Conservation (phyloP, 2,888 invertebrate genomes). For the Lepidochrysops patricia region DNA sequence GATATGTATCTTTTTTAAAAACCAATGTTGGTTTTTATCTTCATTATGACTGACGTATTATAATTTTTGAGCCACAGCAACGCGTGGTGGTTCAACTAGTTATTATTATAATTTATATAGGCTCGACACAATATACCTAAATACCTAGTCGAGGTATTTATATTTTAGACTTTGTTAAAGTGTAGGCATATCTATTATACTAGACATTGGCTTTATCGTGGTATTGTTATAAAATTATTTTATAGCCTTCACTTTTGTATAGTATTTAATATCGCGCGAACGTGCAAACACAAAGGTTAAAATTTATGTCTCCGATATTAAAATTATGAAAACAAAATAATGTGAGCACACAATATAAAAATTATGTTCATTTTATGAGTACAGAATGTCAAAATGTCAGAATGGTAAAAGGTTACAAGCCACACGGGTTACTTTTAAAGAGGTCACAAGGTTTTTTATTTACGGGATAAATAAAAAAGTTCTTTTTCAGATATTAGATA, state of each 20-base stretch:
- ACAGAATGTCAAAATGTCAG: neutral
- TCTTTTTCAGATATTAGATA: no score
- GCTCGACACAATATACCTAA: no score
- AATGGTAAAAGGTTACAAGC: neutral
- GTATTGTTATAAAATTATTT: neutral
- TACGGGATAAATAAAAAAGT: neutral
- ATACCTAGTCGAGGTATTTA: no score
- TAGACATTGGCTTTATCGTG: no score
- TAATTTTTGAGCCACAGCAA: no score
- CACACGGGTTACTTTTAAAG: neutral
- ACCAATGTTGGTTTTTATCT: no score
- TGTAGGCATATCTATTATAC: no score
- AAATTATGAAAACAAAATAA: neutral
- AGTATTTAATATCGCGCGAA: neutral
- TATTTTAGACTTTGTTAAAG: no score
- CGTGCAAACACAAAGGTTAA: neutral
- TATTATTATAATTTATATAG: no score
- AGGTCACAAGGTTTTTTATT: neutral
- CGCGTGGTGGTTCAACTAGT: no score
- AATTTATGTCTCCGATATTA: conserved; percentile 1
- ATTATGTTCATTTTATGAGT: neutral
- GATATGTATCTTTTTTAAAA: no score
- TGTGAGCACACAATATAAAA: neutral
- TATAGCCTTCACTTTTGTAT: neutral
- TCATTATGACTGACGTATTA: no score